Base-by-base conservation (phyloP, 1,140 invertebrate genomes). In the Tetramorium parvispinum region DNA sequence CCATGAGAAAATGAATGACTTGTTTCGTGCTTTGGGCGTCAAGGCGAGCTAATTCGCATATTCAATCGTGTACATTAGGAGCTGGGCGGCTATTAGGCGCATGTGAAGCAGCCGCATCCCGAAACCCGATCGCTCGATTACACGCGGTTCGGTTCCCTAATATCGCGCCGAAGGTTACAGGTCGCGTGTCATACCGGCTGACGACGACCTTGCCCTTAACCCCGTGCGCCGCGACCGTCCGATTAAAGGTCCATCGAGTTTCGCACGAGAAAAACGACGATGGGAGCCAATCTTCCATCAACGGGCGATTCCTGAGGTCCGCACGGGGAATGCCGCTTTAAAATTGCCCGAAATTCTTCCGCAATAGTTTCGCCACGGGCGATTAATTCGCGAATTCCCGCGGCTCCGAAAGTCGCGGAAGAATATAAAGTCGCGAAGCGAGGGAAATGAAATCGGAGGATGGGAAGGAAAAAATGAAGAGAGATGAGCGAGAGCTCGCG, bases 11-110 rank as follows among this genome's bases (percentile, higher is more conserved):
- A 81, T 70, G 49, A 81, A 81, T 21, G 78, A 81, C 78, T 70
- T 55, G 78, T 81, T 81, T 70, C 81, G 81, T 76, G 81, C 83
- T 57, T 43, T 43, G 83, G 73, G 37, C 71, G 43, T 43, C 85
- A 81, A 81, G 55, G 70, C 61, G 63, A 13, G 76, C 46, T 86
- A 86, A 81, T 86, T 86, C 85, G 65, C 76, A 86, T 81, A 86
- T 86, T 86, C 85, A 81, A 86, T 86, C 61, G 76, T 37, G 49
- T 81, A 63, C 46, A 68, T 55, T 81, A 86, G 24, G n/a, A 43
- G 49, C n/a, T 8, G 32, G 11, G 13, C n/a, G 68, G 65, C 75
- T 78, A 78, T 85, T 85, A 85, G 46, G n/a, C 46, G 59, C 83
- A 85, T 73, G 49, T 57, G 73, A 70, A 10, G 49, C 78, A 76